A percentile compares a stretch with the other conserved stretches of the same genome.
phyloP scores from a whole-genome alignment of 2,888 invertebrate genomes.

The Lasioglossum malachurum region DNA sequence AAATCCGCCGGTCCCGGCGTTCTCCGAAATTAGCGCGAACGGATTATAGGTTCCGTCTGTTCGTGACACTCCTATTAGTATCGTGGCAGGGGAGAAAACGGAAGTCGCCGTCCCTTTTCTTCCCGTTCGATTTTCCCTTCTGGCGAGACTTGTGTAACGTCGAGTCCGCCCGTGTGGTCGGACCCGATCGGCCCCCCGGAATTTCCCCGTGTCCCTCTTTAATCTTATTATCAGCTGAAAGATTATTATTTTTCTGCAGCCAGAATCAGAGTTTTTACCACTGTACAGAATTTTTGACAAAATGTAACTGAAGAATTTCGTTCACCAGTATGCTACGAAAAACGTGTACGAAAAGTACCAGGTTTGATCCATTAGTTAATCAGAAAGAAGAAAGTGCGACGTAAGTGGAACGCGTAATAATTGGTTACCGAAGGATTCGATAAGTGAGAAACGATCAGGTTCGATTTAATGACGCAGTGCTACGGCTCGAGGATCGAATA shows the following conservation, averaged over 20 bases:
- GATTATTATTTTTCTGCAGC: neutral
- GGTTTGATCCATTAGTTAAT: neutral
- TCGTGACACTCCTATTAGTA: conserved; percentile 74
- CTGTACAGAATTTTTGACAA: no score
- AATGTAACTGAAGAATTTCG: neutral
- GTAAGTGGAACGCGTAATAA: neutral
- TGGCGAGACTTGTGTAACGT: conserved; percentile 25
- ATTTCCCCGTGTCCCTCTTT: conserved; percentile 2
- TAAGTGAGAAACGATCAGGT: neutral
- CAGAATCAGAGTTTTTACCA: neutral
- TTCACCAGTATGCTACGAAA: no score
- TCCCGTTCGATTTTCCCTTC: conserved; percentile 23
- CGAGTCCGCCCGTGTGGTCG: conserved; percentile 22
- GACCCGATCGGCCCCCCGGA: neutral
- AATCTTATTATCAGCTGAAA: conserved; percentile 38
- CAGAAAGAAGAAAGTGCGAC: neutral
- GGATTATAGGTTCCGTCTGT: conserved; percentile 73
- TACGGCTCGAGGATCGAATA: neutral
- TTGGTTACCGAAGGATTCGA: neutral
- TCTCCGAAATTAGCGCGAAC: conserved; percentile 75
- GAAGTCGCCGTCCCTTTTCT: conserved; percentile 39
- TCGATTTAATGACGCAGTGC: neutral
- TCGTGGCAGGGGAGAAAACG: conserved; percentile 33
- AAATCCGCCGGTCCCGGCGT: conserved; percentile 46
- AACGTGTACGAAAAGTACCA: neutral